phyloP scores from a whole-genome alignment of 2,113 vertebrate genomes.

The Cyanoramphus novaezelandiae region DNA sequence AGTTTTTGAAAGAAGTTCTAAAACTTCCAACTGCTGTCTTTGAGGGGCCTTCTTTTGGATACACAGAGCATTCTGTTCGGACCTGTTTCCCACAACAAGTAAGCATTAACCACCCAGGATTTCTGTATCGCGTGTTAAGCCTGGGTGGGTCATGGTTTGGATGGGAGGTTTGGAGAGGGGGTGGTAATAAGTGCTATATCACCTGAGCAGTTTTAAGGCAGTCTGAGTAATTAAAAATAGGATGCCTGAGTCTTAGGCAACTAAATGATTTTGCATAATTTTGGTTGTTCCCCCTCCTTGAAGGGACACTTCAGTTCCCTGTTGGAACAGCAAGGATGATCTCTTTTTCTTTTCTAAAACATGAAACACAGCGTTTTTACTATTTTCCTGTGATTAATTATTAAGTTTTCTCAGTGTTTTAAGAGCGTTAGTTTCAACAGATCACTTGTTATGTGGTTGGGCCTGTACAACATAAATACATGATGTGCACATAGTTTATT shows the following conservation, averaged over 20 bases:
- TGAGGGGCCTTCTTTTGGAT: slow-evolving; percentile 95
- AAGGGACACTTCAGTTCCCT: background rate
- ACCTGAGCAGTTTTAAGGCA: too few species aligned
- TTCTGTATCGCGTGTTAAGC: too few species aligned
- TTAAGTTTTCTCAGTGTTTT: background rate
- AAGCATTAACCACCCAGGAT: background rate
- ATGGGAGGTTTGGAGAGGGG: background rate
- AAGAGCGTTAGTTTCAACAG: background rate
- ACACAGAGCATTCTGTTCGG: slow-evolving; percentile 90
- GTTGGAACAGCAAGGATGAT: accelerated
- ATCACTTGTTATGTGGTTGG: background rate
- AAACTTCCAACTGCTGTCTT: slow-evolving; percentile 96
- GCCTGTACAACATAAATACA: background rate
- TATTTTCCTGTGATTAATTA: background rate
- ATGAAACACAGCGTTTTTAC: accelerated
- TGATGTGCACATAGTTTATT: background rate
- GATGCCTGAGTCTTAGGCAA: accelerated
- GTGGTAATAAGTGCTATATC: accelerated
- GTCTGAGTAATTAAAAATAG: background rate
- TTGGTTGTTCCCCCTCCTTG: background rate
- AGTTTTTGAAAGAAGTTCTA: slow-evolving; percentile 90
- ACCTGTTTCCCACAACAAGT: slow-evolving; percentile 96
- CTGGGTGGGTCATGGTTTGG: background rate
- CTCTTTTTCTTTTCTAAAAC: background rate
- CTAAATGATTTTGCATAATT: background rate